Conservation (phyloP, 2,113 vertebrate species). For the Equus przewalskii region DNA sequence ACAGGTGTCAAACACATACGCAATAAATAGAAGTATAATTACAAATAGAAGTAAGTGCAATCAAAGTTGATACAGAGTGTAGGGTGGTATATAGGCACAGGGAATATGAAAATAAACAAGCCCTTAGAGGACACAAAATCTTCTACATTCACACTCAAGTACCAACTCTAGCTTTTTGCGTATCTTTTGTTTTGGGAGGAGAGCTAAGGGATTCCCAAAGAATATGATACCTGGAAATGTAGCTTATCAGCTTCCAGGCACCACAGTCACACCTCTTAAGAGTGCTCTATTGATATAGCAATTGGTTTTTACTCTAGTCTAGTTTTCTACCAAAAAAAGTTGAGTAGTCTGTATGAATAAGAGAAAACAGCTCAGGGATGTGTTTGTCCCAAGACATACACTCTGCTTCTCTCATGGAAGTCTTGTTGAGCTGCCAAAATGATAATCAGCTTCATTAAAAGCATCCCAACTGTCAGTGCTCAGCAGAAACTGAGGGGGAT, state of each 20-base stretch:
- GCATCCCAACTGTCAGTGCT: not conserved
- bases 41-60: not conserved
- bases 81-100: too few relatives aligned
- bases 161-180: not conserved
- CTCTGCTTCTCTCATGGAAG: conserved; percentile 34
- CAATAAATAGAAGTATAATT: not conserved
- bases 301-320: conserved; percentile 60
- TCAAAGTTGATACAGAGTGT: not conserved
- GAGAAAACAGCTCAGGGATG: conserved; percentile 38
- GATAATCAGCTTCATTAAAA: conserved; percentile 62
- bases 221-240: not conserved
- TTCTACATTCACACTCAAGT: not conserved
- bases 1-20: not conserved
- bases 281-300: not conserved
- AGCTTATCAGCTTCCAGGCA: not conserved
- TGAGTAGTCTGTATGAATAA: not conserved
- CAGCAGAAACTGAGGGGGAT: conserved; percentile 38
- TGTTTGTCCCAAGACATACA: not conserved
- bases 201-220: not conserved
- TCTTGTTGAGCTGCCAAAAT: conserved; percentile 44
- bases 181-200: not conserved
- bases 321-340: not conserved
- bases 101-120: not conserved
- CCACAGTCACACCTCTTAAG: not conserved
- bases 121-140: not conserved